Base-by-base conservation (phyloP, 2,113 vertebrate genomes). In the Capreolus pygargus region DNA sequence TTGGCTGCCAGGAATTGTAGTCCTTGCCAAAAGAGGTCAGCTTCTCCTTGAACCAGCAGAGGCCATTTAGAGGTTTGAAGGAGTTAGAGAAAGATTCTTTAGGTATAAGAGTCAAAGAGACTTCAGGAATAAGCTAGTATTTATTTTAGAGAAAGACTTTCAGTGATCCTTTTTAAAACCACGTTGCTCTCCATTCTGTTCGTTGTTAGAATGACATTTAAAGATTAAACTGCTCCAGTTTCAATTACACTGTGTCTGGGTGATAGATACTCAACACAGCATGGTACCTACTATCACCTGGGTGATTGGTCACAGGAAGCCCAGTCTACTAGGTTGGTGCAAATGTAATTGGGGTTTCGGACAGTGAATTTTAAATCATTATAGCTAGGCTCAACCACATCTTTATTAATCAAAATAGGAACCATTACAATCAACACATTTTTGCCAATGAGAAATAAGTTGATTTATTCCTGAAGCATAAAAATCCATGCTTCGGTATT, bases 161-260 rank as follows among this genome's bases (percentile, higher is more conserved):
- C 8, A 85, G 16, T 7, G 30, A 6, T 91, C 55, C 60, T 84
- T 57, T 96, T 94, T 82, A 61, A 88, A 95, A 52, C 85, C 50
- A 45, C n/a, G 28, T n/a, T 90, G 17, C 11, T 89, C 30, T 94
- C 28, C 58, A 74, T 84, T 92, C 84, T 95, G 33, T 17, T 91
- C 47, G 78, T 97, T 39, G n/a, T 95, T 92, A 67, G 45, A 87
- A 93, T 90, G 47, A 36, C 90, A 86, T 61, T 96, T 93, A 58
- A 86, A 78, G 36, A 70, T 97, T 64, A 87, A 96, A 61, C 21
- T 86, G 54, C 39, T 89, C 10, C 25, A 82, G 36, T 76, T 95
- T 89, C 33, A 94, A 5, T 90, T 92, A 93, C 23, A 85, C 67
- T 93, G 7, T 86, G 47, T 93, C 30, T 91, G 45, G 54, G 17